Conservation (phyloP, 2,113 vertebrate genomes). For the Rhipidura dahli region DNA sequence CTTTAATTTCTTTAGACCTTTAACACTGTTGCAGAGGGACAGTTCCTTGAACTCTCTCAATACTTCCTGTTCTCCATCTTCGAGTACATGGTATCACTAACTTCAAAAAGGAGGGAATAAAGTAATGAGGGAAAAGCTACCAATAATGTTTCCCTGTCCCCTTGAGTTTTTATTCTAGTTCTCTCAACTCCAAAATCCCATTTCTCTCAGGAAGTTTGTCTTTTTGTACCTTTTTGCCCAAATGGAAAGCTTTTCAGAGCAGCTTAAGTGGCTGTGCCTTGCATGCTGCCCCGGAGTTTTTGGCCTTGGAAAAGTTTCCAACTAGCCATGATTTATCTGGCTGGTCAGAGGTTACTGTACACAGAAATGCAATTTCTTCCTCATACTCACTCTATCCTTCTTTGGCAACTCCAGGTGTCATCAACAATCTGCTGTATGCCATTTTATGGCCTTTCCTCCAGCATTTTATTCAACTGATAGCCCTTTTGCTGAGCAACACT, state of each 20-base stretch:
- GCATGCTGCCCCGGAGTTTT: neutral
- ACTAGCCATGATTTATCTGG: constrained; percentile 55
- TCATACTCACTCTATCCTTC: constrained; percentile 32
- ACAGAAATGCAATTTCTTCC: constrained; percentile 70
- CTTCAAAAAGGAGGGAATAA: neutral
- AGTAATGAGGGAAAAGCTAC: neutral
- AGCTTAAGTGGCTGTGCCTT: neutral
- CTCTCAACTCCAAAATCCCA: neutral
- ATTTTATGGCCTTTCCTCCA: constrained; percentile 1
- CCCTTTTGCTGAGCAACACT: neutral
- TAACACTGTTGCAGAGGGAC: neutral
- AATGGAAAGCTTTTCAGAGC: neutral
- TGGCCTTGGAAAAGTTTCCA: constrained; percentile 6
- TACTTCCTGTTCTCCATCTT: neutral
- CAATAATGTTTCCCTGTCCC: neutral
- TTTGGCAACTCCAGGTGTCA: constrained; percentile 57
- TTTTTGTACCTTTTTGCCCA: neutral
- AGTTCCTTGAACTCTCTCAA: neutral
- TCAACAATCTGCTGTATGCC: constrained; percentile 10
- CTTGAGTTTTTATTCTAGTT: neutral
- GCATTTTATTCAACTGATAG: neutral
- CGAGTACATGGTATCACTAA: neutral
- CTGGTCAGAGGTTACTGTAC: constrained; percentile 58
- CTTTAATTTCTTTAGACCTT: neutral
- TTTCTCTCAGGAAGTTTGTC: neutral